Evolutionary conservation across 2,888 invertebrate genomes (phyloP), one percentile per base, ranked within the genome.

Genomic region (Magallana nippona): DNA sequence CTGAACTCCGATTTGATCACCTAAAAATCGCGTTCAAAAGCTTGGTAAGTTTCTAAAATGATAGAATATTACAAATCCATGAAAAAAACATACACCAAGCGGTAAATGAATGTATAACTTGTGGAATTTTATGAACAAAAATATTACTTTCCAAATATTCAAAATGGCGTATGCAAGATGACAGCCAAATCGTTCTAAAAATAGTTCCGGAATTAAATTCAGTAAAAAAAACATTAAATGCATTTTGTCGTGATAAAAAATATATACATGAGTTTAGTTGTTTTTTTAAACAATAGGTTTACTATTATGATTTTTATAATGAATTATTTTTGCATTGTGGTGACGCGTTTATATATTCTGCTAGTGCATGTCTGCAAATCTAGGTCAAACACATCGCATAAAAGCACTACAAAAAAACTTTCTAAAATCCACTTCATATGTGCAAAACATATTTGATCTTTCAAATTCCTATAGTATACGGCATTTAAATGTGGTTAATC

Each of bases 311-410:
- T 60, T 60, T n/a, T 0, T 8, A 44, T 44, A 27, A n/a, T 11
- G 32, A 83, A 79, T 63, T 2, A 27, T 27, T 71, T 5, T 71
- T 71, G 71, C 32, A n/a, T 71, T 71, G 0, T 13, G 71, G 71
- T 71, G 71, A 71, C 71, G 71, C 71, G 15, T 15, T 27, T 71
- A 15, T n/a, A n/a, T n/a, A 81, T 83, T 62, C 62, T 22, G 79
- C n/a, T 10, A 27, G 27, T 19, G 19, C 55, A 56, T 71, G 13
- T 22, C 63, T 22, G 13, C 17, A 63, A 82, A 87, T 84, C 55
- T 88, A 86, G 88, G 88, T 88, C 88, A 88, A 85, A 86, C 87
- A 87, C 57, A 27, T 79, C 79, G 79, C 79, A 79, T 27, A 27
- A 27, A 17, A 57, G 19, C 15, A 17, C 17, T 56, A 2, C 44